Base-by-base conservation (phyloP, 2,113 vertebrate species). In the Pachycephala philippinensis region DNA sequence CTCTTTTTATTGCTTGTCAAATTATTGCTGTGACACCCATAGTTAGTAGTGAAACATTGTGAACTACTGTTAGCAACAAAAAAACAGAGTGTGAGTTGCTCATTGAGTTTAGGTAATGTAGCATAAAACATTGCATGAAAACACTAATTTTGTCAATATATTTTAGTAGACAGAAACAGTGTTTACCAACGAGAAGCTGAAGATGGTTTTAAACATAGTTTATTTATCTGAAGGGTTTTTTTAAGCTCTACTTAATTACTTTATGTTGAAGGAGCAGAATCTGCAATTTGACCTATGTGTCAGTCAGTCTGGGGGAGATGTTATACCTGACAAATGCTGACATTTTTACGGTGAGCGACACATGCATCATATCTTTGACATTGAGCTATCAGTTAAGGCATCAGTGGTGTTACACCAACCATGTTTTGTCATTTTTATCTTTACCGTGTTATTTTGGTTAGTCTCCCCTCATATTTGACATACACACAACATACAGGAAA, bases 91-190 rank as follows among this genome's bases (percentile, higher is more conserved):
- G 93, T 94, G 94, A 96, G 96, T 90, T 94, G 56, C 39, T 93
- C 95, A 97, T 98, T 98, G 97, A 98, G 92, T 97, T 97, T 97
- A 98, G 98, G 98, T 98, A 98, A 98, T 98, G 98, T 98, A 98
- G 97, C 98, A 98, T 98, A 98, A 98, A 98, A 96, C 95, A 80
- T 47, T 89, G 95, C 97, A 97, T 93, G 97, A 98, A 98, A 98
- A 98, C 97, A 98, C 97, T 98, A 98, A 98, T 98, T 98, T 98
- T 98, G 97, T 97, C 97, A 95, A 98, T 98, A 97, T 97, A 97
- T 97, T 96, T 97, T 96, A 91, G 97, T 90, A 97, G 97, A 97
- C 87, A 97, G 97, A 96, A 96, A 69, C 30, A 31, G 84, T 98
- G 94, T 98, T 98, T 98, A 98, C 97, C 94, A 97, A 96, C 1